Conservation (phyloP, 2,888 invertebrate genomes). For the Agrochola macilenta region DNA sequence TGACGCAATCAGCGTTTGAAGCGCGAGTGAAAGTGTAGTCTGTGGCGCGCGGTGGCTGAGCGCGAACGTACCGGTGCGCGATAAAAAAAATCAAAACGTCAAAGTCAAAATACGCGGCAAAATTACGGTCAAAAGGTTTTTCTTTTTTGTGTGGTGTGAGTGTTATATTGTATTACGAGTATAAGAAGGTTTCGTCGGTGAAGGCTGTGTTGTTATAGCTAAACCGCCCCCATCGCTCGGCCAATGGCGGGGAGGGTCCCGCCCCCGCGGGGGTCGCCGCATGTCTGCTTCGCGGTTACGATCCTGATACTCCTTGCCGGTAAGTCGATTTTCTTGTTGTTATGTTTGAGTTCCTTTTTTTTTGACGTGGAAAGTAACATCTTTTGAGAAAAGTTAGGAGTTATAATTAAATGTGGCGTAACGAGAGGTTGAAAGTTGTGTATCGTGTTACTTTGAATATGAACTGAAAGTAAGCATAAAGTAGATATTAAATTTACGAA, state of each 20-base stretch:
- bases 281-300: conserved; percentile 72
- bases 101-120: conserved; percentile 59
- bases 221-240: conserved; percentile 83
- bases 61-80: conserved; percentile 67
- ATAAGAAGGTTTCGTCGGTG: conserved; percentile 73
- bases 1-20: conserved; percentile 72
- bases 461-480: neutral
- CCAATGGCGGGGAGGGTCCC: conserved; percentile 86
- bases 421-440: conserved; percentile 12
- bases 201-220: conserved; percentile 79
- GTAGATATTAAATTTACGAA: neutral
- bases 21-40: conserved; percentile 83
- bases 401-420: conserved; percentile 42
- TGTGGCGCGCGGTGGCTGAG: conserved; percentile 70
- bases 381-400: conserved; percentile 37
- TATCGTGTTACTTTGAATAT: conserved; percentile 40
- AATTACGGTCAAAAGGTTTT: conserved; percentile 49
- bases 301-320: conserved; percentile 81
- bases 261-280: conserved; percentile 84
- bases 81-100: conserved; percentile 65
- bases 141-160: conserved; percentile 55
- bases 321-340: conserved; percentile 79
- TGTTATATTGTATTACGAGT: conserved; percentile 50
- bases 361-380: conserved; percentile 19
- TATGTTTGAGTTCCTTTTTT: conserved; percentile 45